Percentiles rank a stretch among this genome's conserved stretches.
Evolutionary conservation across 2,888 invertebrate species (phyloP).

Genomic region (Cataglyphis rosenhaueri): DNA sequence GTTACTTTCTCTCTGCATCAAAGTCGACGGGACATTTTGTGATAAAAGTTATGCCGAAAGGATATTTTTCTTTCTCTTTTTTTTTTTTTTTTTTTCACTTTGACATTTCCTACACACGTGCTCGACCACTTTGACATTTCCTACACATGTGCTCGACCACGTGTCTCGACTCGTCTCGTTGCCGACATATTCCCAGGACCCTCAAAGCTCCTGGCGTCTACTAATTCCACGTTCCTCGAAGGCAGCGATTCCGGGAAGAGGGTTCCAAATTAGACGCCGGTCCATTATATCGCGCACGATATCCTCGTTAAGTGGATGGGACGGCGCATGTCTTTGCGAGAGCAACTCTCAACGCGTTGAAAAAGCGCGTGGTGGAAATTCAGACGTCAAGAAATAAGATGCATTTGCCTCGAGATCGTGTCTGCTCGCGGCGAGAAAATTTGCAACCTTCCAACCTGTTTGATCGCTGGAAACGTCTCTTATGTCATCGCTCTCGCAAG

Average conservation of each 20-base stretch:
- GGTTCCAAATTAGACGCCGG: slow-evolving; percentile 52
- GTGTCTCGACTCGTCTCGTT: not conserved
- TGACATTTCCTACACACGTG: slow-evolving; percentile 21
- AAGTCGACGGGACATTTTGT: not conserved
- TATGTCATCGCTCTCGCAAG: slow-evolving; percentile 18
- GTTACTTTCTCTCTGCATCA: not conserved
- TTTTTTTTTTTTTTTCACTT: not conserved
- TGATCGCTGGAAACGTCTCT: not conserved
- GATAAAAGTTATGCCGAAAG: not conserved
- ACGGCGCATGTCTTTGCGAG: slow-evolving; percentile 25
- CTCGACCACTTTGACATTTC: slow-evolving; percentile 4
- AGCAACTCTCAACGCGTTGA: not conserved
- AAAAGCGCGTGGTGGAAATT: slow-evolving; percentile 2
- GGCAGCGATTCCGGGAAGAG: slow-evolving; percentile 47
- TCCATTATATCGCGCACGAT: slow-evolving; percentile 30
- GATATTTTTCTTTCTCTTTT: not conserved
- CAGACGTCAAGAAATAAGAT: slow-evolving; percentile 12
- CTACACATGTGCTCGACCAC: slow-evolving; percentile 8
- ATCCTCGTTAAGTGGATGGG: slow-evolving; percentile 17
- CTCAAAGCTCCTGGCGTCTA: slow-evolving; percentile 11
- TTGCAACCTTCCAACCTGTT: slow-evolving; percentile 45
- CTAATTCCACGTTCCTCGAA: slow-evolving; percentile 22
- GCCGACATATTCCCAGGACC: slow-evolving; percentile 13
- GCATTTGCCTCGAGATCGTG: not conserved
- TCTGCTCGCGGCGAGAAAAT: slow-evolving; percentile 47